These are phyloP conservation scores for Cyclophora albipunctata DNA, from an alignment of 2,888 invertebrate genomes.

Conservation along the genomic window DNA sequence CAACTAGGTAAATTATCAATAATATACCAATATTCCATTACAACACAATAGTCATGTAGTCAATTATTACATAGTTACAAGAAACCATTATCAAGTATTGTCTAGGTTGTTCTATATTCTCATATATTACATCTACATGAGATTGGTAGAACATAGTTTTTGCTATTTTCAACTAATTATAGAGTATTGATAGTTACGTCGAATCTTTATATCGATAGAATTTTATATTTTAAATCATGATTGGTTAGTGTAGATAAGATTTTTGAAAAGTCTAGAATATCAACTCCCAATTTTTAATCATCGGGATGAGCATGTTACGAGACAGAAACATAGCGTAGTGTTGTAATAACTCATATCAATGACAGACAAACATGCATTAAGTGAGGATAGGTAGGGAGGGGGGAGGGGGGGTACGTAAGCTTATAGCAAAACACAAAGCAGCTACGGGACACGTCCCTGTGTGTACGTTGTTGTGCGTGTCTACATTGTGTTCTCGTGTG, in stretches of 20 bases:
- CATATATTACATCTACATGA: constrained; percentile 38
- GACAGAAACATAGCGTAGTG: constrained; percentile 44
- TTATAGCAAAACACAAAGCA: constrained; percentile 73
- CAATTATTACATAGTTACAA: constrained; percentile 19
- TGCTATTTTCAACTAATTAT: constrained; percentile 33
- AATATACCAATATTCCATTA: constrained; percentile 65
- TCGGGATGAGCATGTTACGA: constrained; percentile 63
- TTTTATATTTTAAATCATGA: constrained; percentile 44
- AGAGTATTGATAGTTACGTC: constrained; percentile 42
- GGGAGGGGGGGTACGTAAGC: constrained; percentile 32
- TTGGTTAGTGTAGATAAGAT: constrained; percentile 46
- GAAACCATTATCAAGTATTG: constrained; percentile 30
- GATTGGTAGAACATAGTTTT: constrained; percentile 47
- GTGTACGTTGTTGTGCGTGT: constrained; percentile 73
- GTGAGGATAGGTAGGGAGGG: constrained; percentile 15
- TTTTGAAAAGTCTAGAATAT: constrained; percentile 38
- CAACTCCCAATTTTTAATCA: constrained; percentile 55
- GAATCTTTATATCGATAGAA: constrained; percentile 37
- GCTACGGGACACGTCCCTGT: constrained; percentile 60
- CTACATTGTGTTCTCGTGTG: constrained; percentile 76
- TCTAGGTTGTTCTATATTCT: constrained; percentile 26
- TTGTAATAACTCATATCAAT: constrained; percentile 35
- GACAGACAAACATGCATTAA: constrained; percentile 28
- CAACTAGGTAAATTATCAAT: constrained; percentile 23
- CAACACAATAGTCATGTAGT: constrained; percentile 59